Evolutionary conservation across 2,797 vertebrate species (phyloP).

Genomic region (Enteromius argenteus): DNA sequence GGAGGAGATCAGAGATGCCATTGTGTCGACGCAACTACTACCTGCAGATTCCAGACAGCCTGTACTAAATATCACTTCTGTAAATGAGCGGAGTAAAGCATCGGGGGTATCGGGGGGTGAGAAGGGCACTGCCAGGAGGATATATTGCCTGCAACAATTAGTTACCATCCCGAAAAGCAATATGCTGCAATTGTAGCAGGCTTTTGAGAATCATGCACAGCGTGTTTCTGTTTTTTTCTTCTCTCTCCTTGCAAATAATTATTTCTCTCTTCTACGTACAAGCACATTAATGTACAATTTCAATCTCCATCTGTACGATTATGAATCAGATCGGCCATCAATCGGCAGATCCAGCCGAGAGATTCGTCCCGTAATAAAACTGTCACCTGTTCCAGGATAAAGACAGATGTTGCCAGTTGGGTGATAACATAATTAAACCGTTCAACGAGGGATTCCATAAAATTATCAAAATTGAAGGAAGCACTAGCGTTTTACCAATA

Average conservation of each 20-base stretch:
- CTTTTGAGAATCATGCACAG: constrained; percentile 58
- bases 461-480: constrained; percentile 89
- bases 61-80: constrained; percentile 26
- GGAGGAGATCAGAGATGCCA: constrained; percentile 29
- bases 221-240: constrained; percentile 62
- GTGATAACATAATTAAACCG: constrained; percentile 90
- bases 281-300: constrained; percentile 81
- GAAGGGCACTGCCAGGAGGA: constrained; percentile 59
- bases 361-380: constrained; percentile 90
- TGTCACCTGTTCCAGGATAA: constrained; percentile 88
- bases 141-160: constrained; percentile 65
- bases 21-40: not conserved
- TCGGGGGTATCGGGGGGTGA: constrained; percentile 48
- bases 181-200: constrained; percentile 60
- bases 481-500: constrained; percentile 90
- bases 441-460: constrained; percentile 87
- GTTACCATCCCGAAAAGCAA: constrained; percentile 61
- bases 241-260: constrained; percentile 69
- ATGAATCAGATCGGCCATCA: constrained; percentile 89
- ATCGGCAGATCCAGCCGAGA: constrained; percentile 85
- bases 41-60: constrained; percentile 33
- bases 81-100: constrained; percentile 6
- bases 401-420: constrained; percentile 90
- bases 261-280: constrained; percentile 72
- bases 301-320: constrained; percentile 85